phyloP scores from a whole-genome alignment of 2,797 vertebrate species.

The Takifugu ocellatus region DNA sequence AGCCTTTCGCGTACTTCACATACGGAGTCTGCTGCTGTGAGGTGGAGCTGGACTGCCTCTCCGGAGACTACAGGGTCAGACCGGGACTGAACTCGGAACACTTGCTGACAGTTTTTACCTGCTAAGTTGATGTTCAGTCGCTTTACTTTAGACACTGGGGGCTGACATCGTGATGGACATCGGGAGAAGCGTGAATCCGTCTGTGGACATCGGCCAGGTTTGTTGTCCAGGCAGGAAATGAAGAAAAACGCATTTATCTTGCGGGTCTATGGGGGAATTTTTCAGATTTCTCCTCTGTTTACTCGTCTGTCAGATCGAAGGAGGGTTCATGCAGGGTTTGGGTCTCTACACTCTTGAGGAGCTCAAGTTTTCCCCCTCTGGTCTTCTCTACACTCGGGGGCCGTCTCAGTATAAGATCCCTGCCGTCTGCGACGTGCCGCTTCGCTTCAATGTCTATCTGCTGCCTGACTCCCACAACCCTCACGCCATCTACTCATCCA shows the following conservation, averaged over 20 bases:
- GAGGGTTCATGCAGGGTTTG: constrained; percentile 82
- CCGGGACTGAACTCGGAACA: background rate
- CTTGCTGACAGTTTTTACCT: background rate
- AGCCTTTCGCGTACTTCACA: constrained; percentile 71
- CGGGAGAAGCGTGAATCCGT: constrained; percentile 75
- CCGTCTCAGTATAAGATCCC: constrained; percentile 85
- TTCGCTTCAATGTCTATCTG: constrained; percentile 75
- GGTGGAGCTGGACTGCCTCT: constrained; percentile 87
- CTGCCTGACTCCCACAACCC: constrained; percentile 75
- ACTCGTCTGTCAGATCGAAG: constrained; percentile 76
- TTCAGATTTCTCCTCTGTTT: background rate
- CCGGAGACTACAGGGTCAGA: constrained; percentile 81
- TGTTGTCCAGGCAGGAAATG: background rate
- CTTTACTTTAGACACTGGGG: constrained; percentile 65
- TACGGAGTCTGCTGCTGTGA: constrained; percentile 79
- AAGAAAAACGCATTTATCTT: background rate
- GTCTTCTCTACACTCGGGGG: constrained; percentile 79
- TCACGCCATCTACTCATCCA: constrained; percentile 86
- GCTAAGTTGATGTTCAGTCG: background rate
- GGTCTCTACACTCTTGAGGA: constrained; percentile 85
- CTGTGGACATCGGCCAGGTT: constrained; percentile 79
- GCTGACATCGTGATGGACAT: constrained; percentile 74
- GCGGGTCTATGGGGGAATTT: background rate
- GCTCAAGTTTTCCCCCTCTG: constrained; percentile 82
- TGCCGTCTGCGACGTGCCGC: constrained; percentile 80